phyloP scores from a whole-genome alignment of 2,113 vertebrate species.

The Cyphomyrus plagiostoma region DNA sequence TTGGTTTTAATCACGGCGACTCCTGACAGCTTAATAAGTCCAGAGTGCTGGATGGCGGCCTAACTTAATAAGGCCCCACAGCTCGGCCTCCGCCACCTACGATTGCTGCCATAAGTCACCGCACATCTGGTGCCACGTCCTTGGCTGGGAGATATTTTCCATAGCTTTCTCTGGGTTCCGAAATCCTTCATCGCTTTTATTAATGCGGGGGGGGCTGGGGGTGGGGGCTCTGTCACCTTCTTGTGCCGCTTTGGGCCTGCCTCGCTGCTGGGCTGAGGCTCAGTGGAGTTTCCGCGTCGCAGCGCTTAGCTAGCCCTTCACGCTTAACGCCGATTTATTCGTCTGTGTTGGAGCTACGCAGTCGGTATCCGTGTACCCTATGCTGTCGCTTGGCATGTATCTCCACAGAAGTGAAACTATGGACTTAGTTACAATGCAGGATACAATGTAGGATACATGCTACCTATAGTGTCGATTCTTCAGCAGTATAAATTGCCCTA shows the following conservation, averaged over 20 bases:
- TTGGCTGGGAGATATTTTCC: slow-evolving; percentile 91
- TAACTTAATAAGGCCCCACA: slow-evolving; percentile 92
- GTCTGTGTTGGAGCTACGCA: neutral
- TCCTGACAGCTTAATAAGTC: slow-evolving; percentile 97
- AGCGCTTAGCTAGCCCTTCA: neutral
- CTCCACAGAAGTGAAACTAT: neutral
- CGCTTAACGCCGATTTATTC: neutral
- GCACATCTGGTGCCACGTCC: slow-evolving; percentile 87
- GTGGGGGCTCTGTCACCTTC: slow-evolving; percentile 55
- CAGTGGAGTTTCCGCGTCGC: neutral
- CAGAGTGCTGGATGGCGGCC: slow-evolving; percentile 91
- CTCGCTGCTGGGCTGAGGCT: neutral
- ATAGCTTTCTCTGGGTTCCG: slow-evolving; percentile 79
- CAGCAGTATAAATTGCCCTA: neutral
- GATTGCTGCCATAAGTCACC: slow-evolving; percentile 98
- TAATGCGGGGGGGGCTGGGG: slow-evolving; percentile 70
- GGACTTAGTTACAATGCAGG: neutral
- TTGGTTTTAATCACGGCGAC: slow-evolving; percentile 98
- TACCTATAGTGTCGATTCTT: neutral
- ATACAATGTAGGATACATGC: neutral
- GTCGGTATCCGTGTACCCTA: neutral
- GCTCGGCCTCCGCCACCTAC: slow-evolving; percentile 85
- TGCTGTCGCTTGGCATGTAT: neutral
- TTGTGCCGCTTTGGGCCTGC: neutral
- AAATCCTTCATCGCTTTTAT: slow-evolving; percentile 70